Evolutionary conservation across 2,113 vertebrate species (phyloP).

Genomic region (Gobiocypris rarus): DNA sequence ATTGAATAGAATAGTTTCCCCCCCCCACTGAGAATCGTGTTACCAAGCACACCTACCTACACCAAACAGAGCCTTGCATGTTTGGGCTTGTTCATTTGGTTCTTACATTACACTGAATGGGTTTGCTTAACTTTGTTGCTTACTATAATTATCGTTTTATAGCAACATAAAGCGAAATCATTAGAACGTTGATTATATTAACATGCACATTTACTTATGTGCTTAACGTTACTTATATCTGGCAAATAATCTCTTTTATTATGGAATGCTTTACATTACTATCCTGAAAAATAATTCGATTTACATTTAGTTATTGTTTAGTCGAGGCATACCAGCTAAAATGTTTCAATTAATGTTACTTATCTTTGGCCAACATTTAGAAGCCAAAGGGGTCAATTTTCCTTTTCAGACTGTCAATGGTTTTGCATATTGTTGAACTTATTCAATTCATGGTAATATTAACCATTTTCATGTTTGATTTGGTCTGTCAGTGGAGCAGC

Average conservation of each 20-base stretch:
- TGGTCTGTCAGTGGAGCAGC: background rate
- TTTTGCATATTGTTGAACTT: background rate
- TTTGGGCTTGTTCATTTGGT: conserved; percentile 22
- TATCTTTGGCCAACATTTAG: background rate
- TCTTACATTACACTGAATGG: too few relatives aligned
- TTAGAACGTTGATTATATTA: background rate
- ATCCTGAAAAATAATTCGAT: background rate
- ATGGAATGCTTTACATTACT: background rate
- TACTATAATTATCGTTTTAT: too few relatives aligned
- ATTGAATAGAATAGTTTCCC: background rate
- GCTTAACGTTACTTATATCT: background rate
- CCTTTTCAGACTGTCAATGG: background rate
- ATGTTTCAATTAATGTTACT: background rate
- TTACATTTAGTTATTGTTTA: background rate
- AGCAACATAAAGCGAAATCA: background rate
- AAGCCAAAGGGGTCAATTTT: background rate
- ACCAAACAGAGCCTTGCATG: background rate
- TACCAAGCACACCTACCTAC: background rate
- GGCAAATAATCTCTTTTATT: background rate
- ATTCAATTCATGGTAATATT: background rate
- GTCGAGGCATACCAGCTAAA: background rate
- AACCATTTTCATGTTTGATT: background rate
- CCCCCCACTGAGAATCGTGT: background rate
- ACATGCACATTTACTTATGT: background rate
- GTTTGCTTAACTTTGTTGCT: too few relatives aligned